Conservation (phyloP, 2,113 vertebrate species). For the human (Homo sapiens) region DNA sequence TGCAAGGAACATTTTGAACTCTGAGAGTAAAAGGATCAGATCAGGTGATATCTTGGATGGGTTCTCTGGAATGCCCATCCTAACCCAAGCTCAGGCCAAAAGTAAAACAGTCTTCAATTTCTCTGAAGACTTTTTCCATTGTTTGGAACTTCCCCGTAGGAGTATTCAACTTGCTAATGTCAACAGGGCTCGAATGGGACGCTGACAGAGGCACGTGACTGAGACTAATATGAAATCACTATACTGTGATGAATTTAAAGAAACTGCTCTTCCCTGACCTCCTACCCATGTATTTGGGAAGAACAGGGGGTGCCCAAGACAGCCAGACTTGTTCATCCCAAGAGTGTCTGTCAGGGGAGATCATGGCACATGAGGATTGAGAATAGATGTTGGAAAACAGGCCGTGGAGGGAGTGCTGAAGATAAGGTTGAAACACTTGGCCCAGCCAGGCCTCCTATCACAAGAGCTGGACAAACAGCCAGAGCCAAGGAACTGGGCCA, state of each 20-base stretch:
- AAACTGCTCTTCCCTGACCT: neutral
- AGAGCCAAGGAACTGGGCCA: neutral
- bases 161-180: neutral
- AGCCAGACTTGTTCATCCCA: neutral
- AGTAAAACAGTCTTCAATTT: slow-evolving; percentile 63
- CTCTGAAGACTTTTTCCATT: slow-evolving; percentile 50
- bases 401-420: neutral
- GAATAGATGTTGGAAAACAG: neutral
- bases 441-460: neutral
- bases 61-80: slow-evolving; percentile 52
- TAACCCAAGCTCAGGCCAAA: slow-evolving; percentile 25
- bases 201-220: neutral
- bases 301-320: neutral
- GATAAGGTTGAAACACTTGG: neutral
- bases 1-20: slow-evolving; percentile 25
- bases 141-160: slow-evolving; percentile 38
- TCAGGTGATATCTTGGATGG: slow-evolving; percentile 62
- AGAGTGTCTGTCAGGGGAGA: neutral
- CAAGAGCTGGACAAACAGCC: neutral
- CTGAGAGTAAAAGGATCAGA: neutral
- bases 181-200: neutral
- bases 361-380: neutral
- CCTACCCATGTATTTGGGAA: neutral
- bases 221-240: neutral
- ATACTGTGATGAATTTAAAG: neutral